Evolutionary conservation across 2,888 invertebrate species (phyloP), one percentile per base, ranked within the genome.

Genomic region (Piscicola geometra): DNA sequence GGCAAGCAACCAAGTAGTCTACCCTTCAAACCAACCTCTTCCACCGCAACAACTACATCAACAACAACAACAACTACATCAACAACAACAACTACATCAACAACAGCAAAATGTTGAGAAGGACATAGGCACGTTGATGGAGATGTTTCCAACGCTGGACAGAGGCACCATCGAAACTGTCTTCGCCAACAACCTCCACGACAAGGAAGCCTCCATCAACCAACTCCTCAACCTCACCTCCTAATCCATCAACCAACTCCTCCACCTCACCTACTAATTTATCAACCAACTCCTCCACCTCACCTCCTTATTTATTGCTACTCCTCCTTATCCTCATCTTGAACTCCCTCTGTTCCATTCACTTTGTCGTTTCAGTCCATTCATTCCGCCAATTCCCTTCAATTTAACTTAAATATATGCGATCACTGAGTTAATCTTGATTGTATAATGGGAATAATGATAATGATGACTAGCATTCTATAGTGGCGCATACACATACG

Each of bases 121-220:
- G 30, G 73, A 73, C 41, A 30, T 73, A 1, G 73, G 64, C n/a
- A 73, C 35, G 21, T 56, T 73, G n/a, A 56, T 35, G 18, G 73
- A 73, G 32, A 73, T 73, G 73, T 73, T 73, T 73, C 73, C 73
- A 36, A 18, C 33, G 30, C 52, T 73, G 12, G 73, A 73, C 36
- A 56, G 36, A n/a, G 1, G 64, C 28, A 52, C 56, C 28, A 73
- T 73, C 33, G 56, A 73, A 35, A 56, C 73, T 21, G 64, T 73
- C 36, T 25, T 73, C 0, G 35, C 1, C 32, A 33, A 47, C 30
- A 73, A 73, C 64, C 32, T 35, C 25, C 33, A 64, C 32, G 56
- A 73, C 64, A 73, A 73, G 33, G 73, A 73, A 60, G 35, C 64
- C n/a, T 33, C 73, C 60, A 73, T 73, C 56, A 73, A 73, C 41